A percentile compares a stretch with the other conserved stretches of the same genome.
These are phyloP conservation scores for Drosophila arawakana DNA, from an alignment of 1,140 invertebrate genomes.

Conservation along the genomic window DNA sequence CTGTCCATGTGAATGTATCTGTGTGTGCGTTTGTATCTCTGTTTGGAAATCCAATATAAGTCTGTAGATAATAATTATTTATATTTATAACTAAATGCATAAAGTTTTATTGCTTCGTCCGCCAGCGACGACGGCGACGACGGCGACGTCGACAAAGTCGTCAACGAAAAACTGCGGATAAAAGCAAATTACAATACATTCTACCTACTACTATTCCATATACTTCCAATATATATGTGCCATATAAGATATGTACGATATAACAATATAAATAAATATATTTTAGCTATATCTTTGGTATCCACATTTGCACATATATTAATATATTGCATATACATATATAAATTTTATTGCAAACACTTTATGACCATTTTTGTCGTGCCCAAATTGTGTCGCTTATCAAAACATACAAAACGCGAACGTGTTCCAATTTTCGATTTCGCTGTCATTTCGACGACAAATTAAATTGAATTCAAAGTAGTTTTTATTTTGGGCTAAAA, in stretches of 20 bases:
- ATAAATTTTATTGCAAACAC: conserved; percentile 56
- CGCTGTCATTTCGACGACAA: neutral
- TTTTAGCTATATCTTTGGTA: conserved; percentile 16
- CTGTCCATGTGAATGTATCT: conserved; percentile 53
- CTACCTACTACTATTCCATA: conserved; percentile 48
- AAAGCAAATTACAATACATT: conserved; percentile 72
- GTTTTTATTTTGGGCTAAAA: neutral
- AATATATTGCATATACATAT: conserved; percentile 55
- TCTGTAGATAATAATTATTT: conserved; percentile 78
- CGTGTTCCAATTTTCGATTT: conserved; percentile 4
- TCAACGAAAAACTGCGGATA: conserved; percentile 76
- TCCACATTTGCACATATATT: conserved; percentile 50
- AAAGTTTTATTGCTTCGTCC: conserved; percentile 71
- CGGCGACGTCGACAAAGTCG: conserved; percentile 52
- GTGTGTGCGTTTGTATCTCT: conserved; percentile 21
- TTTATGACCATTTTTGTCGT: conserved; percentile 31
- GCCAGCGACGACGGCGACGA: conserved; percentile 39
- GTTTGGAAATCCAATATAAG: conserved; percentile 62
- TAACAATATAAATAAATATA: conserved; percentile 38
- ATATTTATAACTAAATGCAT: conserved; percentile 82
- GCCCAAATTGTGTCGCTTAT: conserved; percentile 6
- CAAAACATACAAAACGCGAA: conserved; percentile 1
- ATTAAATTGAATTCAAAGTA: neutral
- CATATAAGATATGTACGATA: conserved; percentile 18
- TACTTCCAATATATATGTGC: conserved; percentile 25